These are phyloP conservation scores for Drosophila neonasuta DNA, from an alignment of 2,888 invertebrate genomes.

Conservation along the genomic window DNA sequence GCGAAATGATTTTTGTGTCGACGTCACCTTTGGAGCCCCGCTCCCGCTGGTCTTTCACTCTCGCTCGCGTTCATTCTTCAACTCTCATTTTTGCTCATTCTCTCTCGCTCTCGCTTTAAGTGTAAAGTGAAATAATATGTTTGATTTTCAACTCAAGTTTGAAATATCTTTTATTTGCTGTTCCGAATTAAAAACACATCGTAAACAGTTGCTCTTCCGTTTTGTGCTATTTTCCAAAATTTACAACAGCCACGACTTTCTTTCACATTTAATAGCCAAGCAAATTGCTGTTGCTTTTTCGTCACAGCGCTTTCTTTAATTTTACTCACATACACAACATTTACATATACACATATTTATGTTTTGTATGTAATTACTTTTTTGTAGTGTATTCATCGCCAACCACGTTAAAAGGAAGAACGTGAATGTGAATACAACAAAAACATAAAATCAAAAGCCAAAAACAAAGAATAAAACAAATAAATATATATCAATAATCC, in stretches of 20 bases:
- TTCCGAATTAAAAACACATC: not conserved
- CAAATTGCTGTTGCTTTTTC: conserved; percentile 42
- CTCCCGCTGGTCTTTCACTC: conserved; percentile 45
- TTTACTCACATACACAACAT: conserved; percentile 43
- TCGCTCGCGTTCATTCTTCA: conserved; percentile 39
- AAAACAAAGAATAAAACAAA: conserved; percentile 22
- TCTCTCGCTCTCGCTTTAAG: conserved; percentile 18
- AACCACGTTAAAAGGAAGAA: conserved; percentile 77
- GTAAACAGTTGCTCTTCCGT: not conserved
- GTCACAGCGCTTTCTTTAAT: conserved; percentile 60
- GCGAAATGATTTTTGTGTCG: conserved; percentile 66
- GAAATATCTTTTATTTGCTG: conserved; percentile 9
- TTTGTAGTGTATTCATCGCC: conserved; percentile 75
- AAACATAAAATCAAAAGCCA: conserved; percentile 28
- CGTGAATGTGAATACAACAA: conserved; percentile 71
- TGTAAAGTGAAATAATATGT: conserved; percentile 58
- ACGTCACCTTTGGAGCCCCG: conserved; percentile 72
- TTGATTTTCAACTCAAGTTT: conserved; percentile 54
- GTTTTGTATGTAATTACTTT: conserved; percentile 60
- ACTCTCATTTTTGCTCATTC: conserved; percentile 33
- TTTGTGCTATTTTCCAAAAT: conserved; percentile 30
- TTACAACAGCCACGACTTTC: conserved; percentile 39
- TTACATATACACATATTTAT: conserved; percentile 50
- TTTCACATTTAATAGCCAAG: not conserved
- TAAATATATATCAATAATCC: conserved; percentile 18